Percentiles rank a stretch among this genome's conserved stretches.
phyloP scores from a whole-genome alignment of 1,140 invertebrate species.

The Bilobella aurantiaca region DNA sequence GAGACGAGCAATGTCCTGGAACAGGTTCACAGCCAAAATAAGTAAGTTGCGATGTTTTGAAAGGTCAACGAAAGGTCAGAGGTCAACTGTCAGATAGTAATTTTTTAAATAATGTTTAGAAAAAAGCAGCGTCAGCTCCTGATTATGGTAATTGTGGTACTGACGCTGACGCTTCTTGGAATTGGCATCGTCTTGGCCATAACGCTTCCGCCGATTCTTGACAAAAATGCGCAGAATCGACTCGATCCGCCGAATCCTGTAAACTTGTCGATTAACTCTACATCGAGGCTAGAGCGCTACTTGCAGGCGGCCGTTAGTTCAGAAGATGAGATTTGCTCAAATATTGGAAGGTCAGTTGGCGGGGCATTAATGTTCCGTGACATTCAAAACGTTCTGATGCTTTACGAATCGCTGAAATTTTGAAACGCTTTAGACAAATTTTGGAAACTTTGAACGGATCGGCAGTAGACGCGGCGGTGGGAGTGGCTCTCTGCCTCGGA shows the following conservation, averaged over 20 bases:
- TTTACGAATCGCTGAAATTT: background rate
- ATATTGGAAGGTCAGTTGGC: slow-evolving; percentile 27
- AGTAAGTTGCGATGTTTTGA: slow-evolving; percentile 9
- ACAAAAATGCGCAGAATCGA: slow-evolving; percentile 3
- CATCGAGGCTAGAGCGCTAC: slow-evolving; percentile 19
- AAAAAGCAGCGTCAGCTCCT: slow-evolving; percentile 28
- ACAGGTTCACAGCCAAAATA: slow-evolving; percentile 33
- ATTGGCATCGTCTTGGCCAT: slow-evolving; percentile 33
- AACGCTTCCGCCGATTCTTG: slow-evolving; percentile 24
- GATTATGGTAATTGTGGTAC: slow-evolving; percentile 25
- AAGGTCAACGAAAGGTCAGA: no score
- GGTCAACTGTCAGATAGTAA: no score
- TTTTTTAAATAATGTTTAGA: no score
- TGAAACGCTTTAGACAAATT: slow-evolving; percentile 50
- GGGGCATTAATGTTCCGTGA: background rate
- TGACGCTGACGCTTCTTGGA: slow-evolving; percentile 21
- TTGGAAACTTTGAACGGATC: slow-evolving; percentile 61
- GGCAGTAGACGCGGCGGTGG: slow-evolving; percentile 76
- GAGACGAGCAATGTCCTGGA: slow-evolving; percentile 22
- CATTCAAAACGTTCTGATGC: background rate
- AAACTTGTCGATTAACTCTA: slow-evolving; percentile 12
- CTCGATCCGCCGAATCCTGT: slow-evolving; percentile 23
- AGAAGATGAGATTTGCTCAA: slow-evolving; percentile 22
- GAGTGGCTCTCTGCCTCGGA: slow-evolving; percentile 72
- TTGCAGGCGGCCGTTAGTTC: slow-evolving; percentile 21